Evolutionary conservation across 2,888 invertebrate species (phyloP), one percentile per base, ranked within the genome.

Genomic region (Pristionchus mayeri): DNA sequence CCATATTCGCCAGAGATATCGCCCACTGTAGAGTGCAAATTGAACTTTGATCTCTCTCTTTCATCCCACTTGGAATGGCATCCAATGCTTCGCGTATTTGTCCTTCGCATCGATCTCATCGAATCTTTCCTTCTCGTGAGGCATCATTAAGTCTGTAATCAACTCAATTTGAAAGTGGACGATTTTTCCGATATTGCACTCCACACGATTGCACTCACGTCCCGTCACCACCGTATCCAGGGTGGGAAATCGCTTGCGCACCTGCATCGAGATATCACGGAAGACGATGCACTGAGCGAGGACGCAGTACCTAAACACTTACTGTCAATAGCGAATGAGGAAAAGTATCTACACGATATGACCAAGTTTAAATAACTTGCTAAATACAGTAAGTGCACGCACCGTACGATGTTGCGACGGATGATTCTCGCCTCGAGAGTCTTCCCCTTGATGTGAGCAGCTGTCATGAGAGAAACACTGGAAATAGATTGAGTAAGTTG

Each of bases 241-340:
- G 16, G 84, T 84, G n/a, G 84, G 84, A 21, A 84, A 84, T 13
- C 84, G 57, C 75, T 71, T 84, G 37, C 52, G 71, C 37, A 84
- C 84, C 57, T 84, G 84, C 84, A 84, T 84, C 7, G 71, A 75
- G 71, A 84, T 84, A n/a, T 84, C 84, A 40, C 84, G 84, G 75
- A 84, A 84, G 24, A 84, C 71, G 50, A 84, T 71, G 21, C 52
- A 52, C 27, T 84, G 84, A 4, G 84, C 30, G 16, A 84, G 75
- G 0, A 71, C 71, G 40, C 84, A 84, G 54, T 84, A 84, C 52
- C 84, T 84, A 34, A 34, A 57, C 0, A 57, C 57, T 80, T 37
- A 54, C 40, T 13, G 57, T 50, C 3, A 21, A 18, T 78, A 50
- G 50, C 48, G 40, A n/a, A 11, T 6, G 1, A 2, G 3, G 2